A percentile compares a stretch with the other conserved stretches of the same genome.
phyloP scores from a whole-genome alignment of 2,797 vertebrate species.

The Fratercula arctica region DNA sequence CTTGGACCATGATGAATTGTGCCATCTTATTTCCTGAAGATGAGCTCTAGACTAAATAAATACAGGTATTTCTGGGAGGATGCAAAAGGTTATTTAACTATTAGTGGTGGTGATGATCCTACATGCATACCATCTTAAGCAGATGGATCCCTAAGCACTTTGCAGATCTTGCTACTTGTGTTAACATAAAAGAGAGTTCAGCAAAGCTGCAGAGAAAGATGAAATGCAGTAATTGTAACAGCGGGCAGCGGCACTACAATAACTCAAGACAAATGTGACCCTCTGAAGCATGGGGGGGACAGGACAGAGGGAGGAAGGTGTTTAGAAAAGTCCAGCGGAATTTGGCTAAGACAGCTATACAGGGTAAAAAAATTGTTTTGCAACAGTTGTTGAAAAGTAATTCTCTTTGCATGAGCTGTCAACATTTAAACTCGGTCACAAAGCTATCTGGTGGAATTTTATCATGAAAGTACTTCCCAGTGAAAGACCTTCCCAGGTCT shows the following conservation, averaged over 20 bases:
- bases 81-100: background rate
- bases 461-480: background rate
- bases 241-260: fast-evolving
- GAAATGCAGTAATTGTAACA: background rate
- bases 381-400: background rate
- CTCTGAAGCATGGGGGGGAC: background rate
- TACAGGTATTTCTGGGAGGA: background rate
- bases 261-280: background rate
- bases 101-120: background rate
- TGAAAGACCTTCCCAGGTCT: background rate
- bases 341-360: background rate
- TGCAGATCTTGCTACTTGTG: background rate
- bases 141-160: background rate
- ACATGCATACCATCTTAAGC: background rate
- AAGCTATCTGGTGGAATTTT: background rate
- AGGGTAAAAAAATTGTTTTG: background rate
- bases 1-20: background rate
- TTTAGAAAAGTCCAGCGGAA: background rate
- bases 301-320: background rate
- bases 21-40: background rate
- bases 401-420: background rate
- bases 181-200: background rate
- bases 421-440: background rate
- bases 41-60: background rate
- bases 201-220: background rate